phyloP scores from a whole-genome alignment of 2,113 vertebrate species.

The Stigmatopora argus region DNA sequence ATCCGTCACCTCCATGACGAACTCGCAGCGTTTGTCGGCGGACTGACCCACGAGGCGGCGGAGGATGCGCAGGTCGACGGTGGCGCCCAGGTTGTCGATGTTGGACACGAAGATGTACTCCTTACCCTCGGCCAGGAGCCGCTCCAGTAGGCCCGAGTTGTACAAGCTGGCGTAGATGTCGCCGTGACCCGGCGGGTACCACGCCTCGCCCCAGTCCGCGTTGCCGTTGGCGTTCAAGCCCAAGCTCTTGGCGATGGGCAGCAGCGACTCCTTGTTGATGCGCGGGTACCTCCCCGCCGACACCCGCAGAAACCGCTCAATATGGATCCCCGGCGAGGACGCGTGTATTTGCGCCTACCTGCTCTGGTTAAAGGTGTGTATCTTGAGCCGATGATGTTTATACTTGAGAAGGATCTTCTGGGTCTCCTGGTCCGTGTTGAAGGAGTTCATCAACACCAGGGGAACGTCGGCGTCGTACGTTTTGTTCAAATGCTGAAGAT shows the following conservation, averaged over 20 bases:
- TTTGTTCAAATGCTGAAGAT: conserved; percentile 87
- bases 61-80: conserved; percentile 95
- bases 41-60: conserved; percentile 91
- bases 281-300: conserved; percentile 77
- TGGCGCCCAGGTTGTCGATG: conserved; percentile 98
- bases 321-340: too few relatives aligned
- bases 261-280: conserved; percentile 94
- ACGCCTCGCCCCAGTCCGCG: conserved; percentile 85
- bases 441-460: conserved; percentile 97
- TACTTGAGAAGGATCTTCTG: conserved; percentile 98
- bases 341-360: conserved; percentile 67
- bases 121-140: conserved; percentile 84
- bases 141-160: conserved; percentile 89
- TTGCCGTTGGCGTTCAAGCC: conserved; percentile 80
- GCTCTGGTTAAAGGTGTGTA: conserved; percentile 98
- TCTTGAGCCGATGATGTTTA: conserved; percentile 90
- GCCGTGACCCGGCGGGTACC: conserved; percentile 96
- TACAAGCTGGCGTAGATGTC: conserved; percentile 96
- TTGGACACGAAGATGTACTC: conserved; percentile 99
- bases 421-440: conserved; percentile 97
- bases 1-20: conserved; percentile 98
- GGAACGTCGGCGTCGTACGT: conserved; percentile 90
- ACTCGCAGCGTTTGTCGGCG: conserved; percentile 88
- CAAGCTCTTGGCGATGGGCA: conserved; percentile 84
- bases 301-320: background rate